Base-by-base conservation (phyloP, 2,888 invertebrate genomes). In the Drosophila rellima region DNA sequence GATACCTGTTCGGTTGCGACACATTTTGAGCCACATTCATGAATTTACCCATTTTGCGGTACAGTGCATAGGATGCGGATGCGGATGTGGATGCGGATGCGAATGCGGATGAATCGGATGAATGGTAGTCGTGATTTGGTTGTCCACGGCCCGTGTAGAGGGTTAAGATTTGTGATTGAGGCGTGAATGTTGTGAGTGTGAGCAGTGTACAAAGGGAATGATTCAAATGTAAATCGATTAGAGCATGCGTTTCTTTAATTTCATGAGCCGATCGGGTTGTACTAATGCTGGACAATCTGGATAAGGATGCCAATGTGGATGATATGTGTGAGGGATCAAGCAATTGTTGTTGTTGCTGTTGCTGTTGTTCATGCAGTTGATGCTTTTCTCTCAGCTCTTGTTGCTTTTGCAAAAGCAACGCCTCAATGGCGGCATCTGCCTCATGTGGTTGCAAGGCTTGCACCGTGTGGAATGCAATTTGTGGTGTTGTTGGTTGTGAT, bases 1-100 rank as follows among this genome's bases (percentile, higher is more conserved):
- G 95, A 93, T 95, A 97, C 81, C 94, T 94, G 83, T 90, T 89
- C 81, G 90, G 88, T 80, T 88, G 89, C 82, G 88, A 80, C 78
- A 88, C 74, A 80, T 88, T 79, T 89, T 92, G 91, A 82, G 91
- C 90, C 78, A 68, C 79, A 82, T 85, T 88, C 71, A 87, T 89
- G 88, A 92, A 90, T 89, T 91, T 88, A 52, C 92, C 92, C 91
- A 90, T 91, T 91, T 91, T 91, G 56, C 91, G 90, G 72, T 84
- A 91, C 61, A 91, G 80, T 75, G 85, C 75, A 74, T 72, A 82
- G 70, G 72, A 67, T 48, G 79, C 65, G 40, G 71, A 42, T 48
- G 62, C 56, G 11, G 62, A 62, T 23, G 52, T 54, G 57, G 73
- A 68, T 54, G 72, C 48, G 15, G 70, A 44, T 40, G 80, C 50